Evolutionary conservation across 2,888 invertebrate species (phyloP).

Genomic region (Druceiella hillmani): DNA sequence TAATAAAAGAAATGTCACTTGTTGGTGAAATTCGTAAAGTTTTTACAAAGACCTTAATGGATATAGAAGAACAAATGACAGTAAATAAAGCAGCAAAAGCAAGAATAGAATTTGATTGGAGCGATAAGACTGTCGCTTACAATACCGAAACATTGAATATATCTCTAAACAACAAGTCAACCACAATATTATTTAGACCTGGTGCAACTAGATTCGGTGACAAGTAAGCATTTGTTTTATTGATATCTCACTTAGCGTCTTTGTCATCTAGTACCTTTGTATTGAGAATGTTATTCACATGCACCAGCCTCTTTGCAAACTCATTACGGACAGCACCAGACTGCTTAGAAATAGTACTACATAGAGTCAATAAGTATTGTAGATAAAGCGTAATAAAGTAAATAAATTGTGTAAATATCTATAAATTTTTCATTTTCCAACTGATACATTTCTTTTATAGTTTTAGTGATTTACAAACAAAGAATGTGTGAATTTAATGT

Average conservation of each 20-base stretch:
- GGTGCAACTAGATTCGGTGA: slow-evolving; percentile 77
- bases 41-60: slow-evolving; percentile 55
- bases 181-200: slow-evolving; percentile 69
- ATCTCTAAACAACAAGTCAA: slow-evolving; percentile 62
- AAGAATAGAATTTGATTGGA: slow-evolving; percentile 85
- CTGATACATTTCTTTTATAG: no score
- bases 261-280: neutral
- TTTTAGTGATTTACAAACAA: no score
- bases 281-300: neutral
- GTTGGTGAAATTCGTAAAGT: slow-evolving; percentile 62
- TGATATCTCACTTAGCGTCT: no score
- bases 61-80: slow-evolving; percentile 64
- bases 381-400: no score
- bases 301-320: no score
- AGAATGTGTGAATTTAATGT: no score
- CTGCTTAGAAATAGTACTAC: no score
- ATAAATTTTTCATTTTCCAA: no score
- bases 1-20: slow-evolving; percentile 68
- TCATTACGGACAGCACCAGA: neutral
- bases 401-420: no score
- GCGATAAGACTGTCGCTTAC: slow-evolving; percentile 79
- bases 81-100: slow-evolving; percentile 77
- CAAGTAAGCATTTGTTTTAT: slow-evolving; percentile 54
- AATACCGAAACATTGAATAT: slow-evolving; percentile 68
- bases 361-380: no score